Evolutionary conservation across 1,140 invertebrate species (phyloP), one percentile per base, ranked within the genome.

Genomic region (Drosophila pachea): DNA sequence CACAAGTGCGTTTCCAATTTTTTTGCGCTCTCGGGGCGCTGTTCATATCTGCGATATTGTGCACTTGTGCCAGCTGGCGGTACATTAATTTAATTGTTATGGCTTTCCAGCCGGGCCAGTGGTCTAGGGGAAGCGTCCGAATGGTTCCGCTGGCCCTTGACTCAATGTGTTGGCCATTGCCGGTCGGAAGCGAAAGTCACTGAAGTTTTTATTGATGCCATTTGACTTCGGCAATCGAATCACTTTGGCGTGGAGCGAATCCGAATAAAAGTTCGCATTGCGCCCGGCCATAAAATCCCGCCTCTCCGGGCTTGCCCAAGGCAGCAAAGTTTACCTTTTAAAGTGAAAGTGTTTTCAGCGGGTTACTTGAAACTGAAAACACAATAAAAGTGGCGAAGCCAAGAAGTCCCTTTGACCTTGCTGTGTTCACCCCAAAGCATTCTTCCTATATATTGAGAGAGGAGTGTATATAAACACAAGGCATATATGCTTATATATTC

Each of bases 371-470:
- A 73, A 69, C 55, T 62, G 61, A 42, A 54, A 48, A 65, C 49
- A 70, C 66, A 70, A 76, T 70, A 74, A 70, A 54, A 69, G 65
- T 43, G 54, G 68, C 31, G 64, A 70, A 60, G 60, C 40, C 54
- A n/a, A 63, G 71, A 74, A 68, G 62, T 71, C 68, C 68, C 49
- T 76, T 74, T 76, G 74, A 76, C 74, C 74, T 76, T 76, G 74
- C n/a, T 56, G 67, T 50, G 33, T 22, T 22, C 64, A 3, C 66
- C 35, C 45, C 32, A 7, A 35, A 49, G 32, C 31, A 54, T 11
- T 47, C 49, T 45, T 62, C 9, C 31, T 43, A 43, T 42, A 54
- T 35, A n/a, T n/a, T n/a, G n/a, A 32, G 12, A 61, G 1, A 11
- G 38, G 8, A 7, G 14, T 22, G 45, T 55, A 38, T 16, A 31